Conservation (phyloP, 2,888 invertebrate genomes). For the Clistopyga incitator region DNA sequence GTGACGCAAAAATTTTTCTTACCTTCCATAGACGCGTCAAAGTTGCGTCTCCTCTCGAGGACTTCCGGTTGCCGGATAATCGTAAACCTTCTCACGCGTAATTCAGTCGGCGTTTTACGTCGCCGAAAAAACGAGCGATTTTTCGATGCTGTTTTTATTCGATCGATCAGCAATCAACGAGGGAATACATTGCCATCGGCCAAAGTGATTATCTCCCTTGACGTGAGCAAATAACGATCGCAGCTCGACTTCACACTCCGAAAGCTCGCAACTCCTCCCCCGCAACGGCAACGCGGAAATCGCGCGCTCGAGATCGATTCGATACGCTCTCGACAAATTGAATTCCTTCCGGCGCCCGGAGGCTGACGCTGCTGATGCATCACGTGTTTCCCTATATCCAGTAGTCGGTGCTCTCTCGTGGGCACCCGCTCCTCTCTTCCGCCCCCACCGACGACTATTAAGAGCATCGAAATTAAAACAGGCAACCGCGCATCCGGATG, state of each 20-base stretch:
- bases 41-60: no score
- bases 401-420: not conserved
- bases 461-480: constrained; percentile 58
- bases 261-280: not conserved
- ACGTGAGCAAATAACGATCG: constrained; percentile 59
- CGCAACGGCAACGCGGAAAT: constrained; percentile 33
- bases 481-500: constrained; percentile 42
- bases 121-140: not conserved
- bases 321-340: constrained; percentile 66
- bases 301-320: constrained; percentile 61
- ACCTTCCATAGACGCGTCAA: no score
- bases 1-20: no score
- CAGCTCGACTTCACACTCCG: constrained; percentile 8
- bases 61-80: no score
- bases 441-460: constrained; percentile 51
- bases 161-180: constrained; percentile 51
- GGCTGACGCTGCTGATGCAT: constrained; percentile 59
- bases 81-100: no score
- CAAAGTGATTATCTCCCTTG: constrained; percentile 57
- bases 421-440: not conserved
- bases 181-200: constrained; percentile 43
- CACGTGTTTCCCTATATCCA: constrained; percentile 38
- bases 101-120: no score
- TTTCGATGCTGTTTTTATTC: constrained; percentile 35
- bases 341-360: constrained; percentile 62